phyloP scores from a whole-genome alignment of 2,888 invertebrate genomes.

The Terebella lapidaria region DNA sequence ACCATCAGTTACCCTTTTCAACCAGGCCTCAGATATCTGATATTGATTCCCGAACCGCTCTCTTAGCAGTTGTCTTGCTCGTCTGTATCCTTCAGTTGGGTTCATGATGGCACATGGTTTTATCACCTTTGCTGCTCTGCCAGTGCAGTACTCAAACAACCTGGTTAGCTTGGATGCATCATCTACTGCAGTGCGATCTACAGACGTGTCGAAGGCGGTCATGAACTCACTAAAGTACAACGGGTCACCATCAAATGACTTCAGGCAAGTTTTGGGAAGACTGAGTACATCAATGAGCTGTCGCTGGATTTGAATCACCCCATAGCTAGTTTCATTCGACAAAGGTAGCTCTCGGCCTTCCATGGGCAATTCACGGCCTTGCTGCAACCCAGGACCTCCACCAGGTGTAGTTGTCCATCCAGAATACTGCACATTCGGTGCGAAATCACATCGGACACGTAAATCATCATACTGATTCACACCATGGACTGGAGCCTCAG shows the following conservation, averaged over 20 bases:
- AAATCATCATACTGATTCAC: no score
- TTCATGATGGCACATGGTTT: not conserved
- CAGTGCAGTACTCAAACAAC: not conserved
- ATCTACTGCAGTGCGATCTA: not conserved
- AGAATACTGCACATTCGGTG: no score
- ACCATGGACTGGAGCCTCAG: no score
- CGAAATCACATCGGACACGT: no score
- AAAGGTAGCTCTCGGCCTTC: no score
- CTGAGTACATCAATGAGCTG: not conserved
- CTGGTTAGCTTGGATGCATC: not conserved
- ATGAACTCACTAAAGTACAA: not conserved
- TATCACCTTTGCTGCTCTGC: not conserved
- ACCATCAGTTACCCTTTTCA: not conserved
- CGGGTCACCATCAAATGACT: not conserved
- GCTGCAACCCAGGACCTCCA: no score
- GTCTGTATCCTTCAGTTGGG: slow-evolving; percentile 2
- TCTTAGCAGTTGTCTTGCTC: not conserved
- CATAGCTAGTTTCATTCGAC: no score
- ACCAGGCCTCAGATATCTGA: no score
- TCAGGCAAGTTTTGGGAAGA: not conserved
- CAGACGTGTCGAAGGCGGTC: not conserved
- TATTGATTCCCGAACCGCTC: no score
- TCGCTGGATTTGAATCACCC: not conserved
- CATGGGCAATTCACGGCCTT: no score
- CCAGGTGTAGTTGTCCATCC: no score